Conservation (phyloP, 2,113 vertebrate genomes). For the Nothobranchius furzeri region DNA sequence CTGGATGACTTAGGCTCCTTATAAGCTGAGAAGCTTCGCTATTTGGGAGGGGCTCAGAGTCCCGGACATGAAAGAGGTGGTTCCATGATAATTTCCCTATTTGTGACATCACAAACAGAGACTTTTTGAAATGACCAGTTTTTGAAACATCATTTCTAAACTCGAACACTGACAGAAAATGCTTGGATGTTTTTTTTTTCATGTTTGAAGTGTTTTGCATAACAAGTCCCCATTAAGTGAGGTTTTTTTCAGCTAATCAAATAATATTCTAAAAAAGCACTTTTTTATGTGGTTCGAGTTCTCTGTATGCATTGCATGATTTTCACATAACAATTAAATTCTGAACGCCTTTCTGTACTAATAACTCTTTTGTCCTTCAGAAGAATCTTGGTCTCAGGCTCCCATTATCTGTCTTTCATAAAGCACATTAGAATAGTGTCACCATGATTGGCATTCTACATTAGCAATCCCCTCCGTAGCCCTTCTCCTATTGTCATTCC, state of each 20-base stretch:
- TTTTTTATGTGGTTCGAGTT: background rate
- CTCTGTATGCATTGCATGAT: background rate
- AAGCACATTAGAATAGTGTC: constrained; percentile 53
- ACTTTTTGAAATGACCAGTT: too few relatives aligned
- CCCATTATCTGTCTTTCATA: constrained; percentile 51
- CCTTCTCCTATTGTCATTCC: constrained; percentile 69
- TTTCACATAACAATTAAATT: background rate
- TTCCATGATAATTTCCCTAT: too few relatives aligned
- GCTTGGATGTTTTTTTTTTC: too few relatives aligned
- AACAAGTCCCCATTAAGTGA: background rate
- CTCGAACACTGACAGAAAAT: too few relatives aligned
- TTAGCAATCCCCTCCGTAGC: constrained; percentile 56
- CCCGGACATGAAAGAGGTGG: too few relatives aligned
- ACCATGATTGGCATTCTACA: constrained; percentile 66
- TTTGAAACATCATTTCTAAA: too few relatives aligned
- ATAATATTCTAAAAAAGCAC: background rate
- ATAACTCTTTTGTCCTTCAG: constrained; percentile 47
- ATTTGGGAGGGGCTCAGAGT: too few relatives aligned
- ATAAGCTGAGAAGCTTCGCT: too few relatives aligned
- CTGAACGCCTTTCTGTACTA: constrained; percentile 11
- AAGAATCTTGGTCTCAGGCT: constrained; percentile 24
- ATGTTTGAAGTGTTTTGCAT: too few relatives aligned
- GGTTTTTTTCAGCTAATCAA: background rate
- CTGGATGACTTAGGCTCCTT: too few relatives aligned
- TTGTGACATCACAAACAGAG: too few relatives aligned